These are phyloP conservation scores for Heliornis fulica DNA, from an alignment of 2,113 vertebrate genomes.

Conservation along the genomic window DNA sequence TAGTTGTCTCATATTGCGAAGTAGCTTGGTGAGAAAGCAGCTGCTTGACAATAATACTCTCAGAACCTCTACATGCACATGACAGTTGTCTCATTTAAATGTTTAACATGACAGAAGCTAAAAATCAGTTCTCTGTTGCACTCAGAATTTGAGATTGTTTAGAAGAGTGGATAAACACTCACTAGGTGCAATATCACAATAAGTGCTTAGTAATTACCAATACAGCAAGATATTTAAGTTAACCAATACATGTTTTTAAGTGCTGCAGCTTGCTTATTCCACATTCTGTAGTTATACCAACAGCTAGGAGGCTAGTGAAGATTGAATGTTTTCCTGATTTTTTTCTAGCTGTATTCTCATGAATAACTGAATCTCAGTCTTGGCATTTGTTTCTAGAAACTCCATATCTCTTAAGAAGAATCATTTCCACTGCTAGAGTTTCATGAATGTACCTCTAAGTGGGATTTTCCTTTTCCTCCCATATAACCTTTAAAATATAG, in stretches of 20 bases:
- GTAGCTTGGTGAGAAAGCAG: neutral
- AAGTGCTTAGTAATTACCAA: neutral
- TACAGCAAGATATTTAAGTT: neutral
- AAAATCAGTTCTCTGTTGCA: neutral
- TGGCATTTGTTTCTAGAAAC: neutral
- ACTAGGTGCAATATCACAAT: neutral
- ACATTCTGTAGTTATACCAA: neutral
- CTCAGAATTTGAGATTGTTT: neutral
- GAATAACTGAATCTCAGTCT: neutral
- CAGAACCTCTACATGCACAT: neutral
- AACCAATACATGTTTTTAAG: neutral
- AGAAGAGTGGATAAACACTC: neutral
- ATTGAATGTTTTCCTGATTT: neutral
- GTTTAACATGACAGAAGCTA: neutral
- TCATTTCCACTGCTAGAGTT: neutral
- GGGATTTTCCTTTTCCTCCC: neutral
- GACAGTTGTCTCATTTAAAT: neutral
- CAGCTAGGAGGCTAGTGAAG: neutral
- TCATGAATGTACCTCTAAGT: neutral
- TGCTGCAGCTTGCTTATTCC: neutral
- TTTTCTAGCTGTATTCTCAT: neutral
- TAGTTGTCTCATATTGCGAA: neutral
- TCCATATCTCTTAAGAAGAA: neutral
- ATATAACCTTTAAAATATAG: neutral
- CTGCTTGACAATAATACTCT: neutral